These are phyloP conservation scores for Hydrochoerus hydrochaeris DNA, from an alignment of 2,113 vertebrate species.

Conservation along the genomic window DNA sequence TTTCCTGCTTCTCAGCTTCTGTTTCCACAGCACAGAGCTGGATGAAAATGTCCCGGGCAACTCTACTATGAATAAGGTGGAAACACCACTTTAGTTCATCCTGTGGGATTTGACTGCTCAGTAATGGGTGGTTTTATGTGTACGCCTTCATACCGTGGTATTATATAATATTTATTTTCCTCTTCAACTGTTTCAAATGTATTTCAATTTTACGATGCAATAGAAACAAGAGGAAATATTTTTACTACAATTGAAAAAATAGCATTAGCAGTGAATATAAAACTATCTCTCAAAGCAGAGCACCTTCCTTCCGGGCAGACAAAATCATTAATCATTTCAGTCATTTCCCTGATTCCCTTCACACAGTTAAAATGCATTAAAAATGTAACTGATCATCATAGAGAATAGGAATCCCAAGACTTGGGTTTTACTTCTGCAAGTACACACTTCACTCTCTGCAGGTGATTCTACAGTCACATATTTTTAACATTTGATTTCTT, in stretches of 20 bases:
- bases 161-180: neutral
- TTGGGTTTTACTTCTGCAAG: slow-evolving; percentile 49
- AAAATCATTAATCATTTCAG: slow-evolving; percentile 42
- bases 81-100: neutral
- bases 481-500: neutral
- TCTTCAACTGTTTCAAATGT: neutral
- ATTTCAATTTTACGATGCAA: slow-evolving; percentile 26
- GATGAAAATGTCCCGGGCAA: neutral
- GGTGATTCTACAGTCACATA: neutral
- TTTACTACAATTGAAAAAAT: slow-evolving; percentile 16
- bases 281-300: neutral
- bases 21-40: neutral
- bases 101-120: neutral
- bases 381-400: neutral
- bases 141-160: neutral
- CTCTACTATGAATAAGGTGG: neutral
- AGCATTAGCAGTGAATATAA: neutral
- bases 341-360: neutral
- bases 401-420: slow-evolving; percentile 37
- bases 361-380: slow-evolving; percentile 55
- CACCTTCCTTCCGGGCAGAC: slow-evolving; percentile 1
- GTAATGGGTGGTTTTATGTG: neutral
- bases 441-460: neutral
- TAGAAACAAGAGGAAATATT: neutral
- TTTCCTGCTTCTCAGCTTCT: neutral